Base-by-base conservation (phyloP, 2,888 invertebrate species). In the Cephus sareptanus region DNA sequence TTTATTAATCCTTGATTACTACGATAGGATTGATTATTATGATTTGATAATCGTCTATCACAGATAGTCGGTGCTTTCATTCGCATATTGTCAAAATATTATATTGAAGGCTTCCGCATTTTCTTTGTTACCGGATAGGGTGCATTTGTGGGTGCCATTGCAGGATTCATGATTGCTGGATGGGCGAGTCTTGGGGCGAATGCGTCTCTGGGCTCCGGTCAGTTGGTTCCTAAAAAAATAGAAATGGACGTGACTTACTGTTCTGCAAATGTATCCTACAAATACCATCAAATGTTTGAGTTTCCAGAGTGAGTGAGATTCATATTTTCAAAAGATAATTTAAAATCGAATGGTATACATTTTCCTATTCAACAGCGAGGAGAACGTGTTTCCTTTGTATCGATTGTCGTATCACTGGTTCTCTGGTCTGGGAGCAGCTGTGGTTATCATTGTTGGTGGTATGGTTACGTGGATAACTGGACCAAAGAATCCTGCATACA, bases 391-490 rank as follows among this genome's bases (percentile, higher is more conserved):
- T 89, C 95, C 96, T 0, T 89, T 96, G 23, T 97, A 96, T 92
- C 94, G 96, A 13, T 87, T 97, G 73, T 96, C 96, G 0, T 97
- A 96, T 90, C 95, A 96, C 89, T 97, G 96, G 96, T 95, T 96
- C 79, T 95, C 96, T 69, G 95, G 96, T 0, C 92, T 96, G 76
- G 97, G 96, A 0, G 93, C 95, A 0, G 75, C 93, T 0, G 93
- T 95, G 0, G 96, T 96, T 0, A 87, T 97, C 33, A 78, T 94
- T 0, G 95, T 96, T 0, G 97, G 97, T 0, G 92, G 94, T 3
- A 85, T 95, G 30, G 94, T 95, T 40, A 94, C 94, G 80, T 93
- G 94, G 83, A 81, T 94, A 30, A 93, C 94, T 0, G 94, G 94
- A 56, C 92, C 93, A 69, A 92, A 91, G 6, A 92, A 94, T 84